Evolutionary conservation across 1,140 invertebrate species (phyloP).

Genomic region (Pectinophora gossypiella): DNA sequence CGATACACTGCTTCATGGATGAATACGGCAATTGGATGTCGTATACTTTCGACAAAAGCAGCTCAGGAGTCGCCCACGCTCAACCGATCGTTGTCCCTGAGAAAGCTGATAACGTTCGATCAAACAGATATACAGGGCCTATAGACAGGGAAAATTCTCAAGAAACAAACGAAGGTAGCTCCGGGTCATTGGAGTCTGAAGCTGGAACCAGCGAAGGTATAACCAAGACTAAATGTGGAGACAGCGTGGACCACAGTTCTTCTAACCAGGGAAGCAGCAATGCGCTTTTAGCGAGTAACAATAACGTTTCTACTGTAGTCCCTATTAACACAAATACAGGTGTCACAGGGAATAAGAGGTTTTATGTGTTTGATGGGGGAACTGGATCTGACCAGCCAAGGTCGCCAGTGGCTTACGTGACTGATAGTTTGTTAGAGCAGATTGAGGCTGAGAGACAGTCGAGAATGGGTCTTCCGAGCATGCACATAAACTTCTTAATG

Average conservation of each 20-base stretch:
- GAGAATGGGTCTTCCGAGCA: slow-evolving; percentile 66
- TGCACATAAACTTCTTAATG: slow-evolving; percentile 70
- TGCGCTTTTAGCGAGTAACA: slow-evolving; percentile 66
- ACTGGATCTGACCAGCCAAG: slow-evolving; percentile 54
- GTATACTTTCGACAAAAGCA: slow-evolving; percentile 90
- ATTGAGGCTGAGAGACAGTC: slow-evolving; percentile 65
- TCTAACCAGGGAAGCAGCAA: slow-evolving; percentile 73
- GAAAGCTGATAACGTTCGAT: slow-evolving; percentile 61
- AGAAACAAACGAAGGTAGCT: slow-evolving; percentile 67
- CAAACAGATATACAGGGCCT: slow-evolving; percentile 59
- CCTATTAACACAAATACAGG: slow-evolving; percentile 59
- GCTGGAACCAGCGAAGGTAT: slow-evolving; percentile 57
- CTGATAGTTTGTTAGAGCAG: slow-evolving; percentile 67
- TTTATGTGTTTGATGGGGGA: slow-evolving; percentile 62
- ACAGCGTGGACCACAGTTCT: slow-evolving; percentile 67
- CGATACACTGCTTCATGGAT: slow-evolving; percentile 89
- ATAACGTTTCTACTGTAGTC: slow-evolving; percentile 64
- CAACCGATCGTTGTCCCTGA: slow-evolving; percentile 52
- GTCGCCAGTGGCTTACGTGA: slow-evolving; percentile 61
- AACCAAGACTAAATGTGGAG: slow-evolving; percentile 61
- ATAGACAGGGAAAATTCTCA: slow-evolving; percentile 53
- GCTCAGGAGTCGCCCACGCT: slow-evolving; percentile 44
- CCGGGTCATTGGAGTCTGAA: slow-evolving; percentile 65
- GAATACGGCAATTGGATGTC: slow-evolving; percentile 84
- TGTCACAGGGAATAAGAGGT: slow-evolving; percentile 49